Base-by-base conservation (phyloP, 2,888 invertebrate genomes). In the Arenicola marina region DNA sequence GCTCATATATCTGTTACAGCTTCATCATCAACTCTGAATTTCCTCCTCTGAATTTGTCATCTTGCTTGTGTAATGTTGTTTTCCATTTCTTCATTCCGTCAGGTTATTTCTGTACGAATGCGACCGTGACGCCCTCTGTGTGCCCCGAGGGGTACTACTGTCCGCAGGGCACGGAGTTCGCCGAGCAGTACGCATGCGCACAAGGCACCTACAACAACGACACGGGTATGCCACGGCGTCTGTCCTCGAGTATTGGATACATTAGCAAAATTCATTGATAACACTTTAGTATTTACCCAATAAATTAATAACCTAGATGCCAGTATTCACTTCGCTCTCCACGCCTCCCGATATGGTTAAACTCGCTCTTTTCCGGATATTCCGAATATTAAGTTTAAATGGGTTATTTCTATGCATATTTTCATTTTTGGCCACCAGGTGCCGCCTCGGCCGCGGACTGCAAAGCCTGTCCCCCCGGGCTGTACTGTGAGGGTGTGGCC, bases 101-200 rank as follows among this genome's bases (percentile, higher is more conserved):
- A 78, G 80, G 80, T 28, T 74, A 68, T 54, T 81, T 73, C 67
- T 81, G 81, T 69, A 62, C 68, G 56, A 81, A 81, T 69, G 73
- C 67, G 43, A 81, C 80, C 0, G 70, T 78, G 15, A 71, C 65
- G 21, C 78, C 78, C 1, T 59, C 61, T 1, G 65, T 65, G 4
- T 81, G 81, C 62, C 79, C 78, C 18, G 54, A 62, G 29, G 81
- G 80, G 32, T 73, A 78, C 70, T 79, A 77, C 70, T 81, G 81
- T 64, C 78, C 77, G 18, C 62, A 66, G 26, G 73, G 75, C 33
- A 81, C 81, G 4, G 70, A 72, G 51, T 75, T 73, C 62, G 71
- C 66, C 33, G 66, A 55, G n/a, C 76, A 80, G 66, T 77, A 68
- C 64, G 77, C 81, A 0, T 81, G 81, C 68, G 75, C 76, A 15